Conservation (phyloP, 2,888 invertebrate genomes). For the Auanema sp. region DNA sequence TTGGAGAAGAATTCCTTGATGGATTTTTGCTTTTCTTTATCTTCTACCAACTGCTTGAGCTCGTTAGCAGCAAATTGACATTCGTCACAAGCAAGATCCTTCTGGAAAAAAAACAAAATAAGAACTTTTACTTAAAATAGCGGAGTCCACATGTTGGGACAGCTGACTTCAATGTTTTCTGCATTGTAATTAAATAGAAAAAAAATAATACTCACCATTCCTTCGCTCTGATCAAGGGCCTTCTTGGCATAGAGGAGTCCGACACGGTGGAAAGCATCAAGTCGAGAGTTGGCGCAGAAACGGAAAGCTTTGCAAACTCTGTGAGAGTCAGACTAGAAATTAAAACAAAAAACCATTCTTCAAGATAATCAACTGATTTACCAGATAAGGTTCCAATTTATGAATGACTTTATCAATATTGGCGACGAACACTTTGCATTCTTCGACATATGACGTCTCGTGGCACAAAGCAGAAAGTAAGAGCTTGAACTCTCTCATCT, state of each 20-base stretch:
- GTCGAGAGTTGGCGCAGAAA: constrained; percentile 51
- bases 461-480: constrained; percentile 42
- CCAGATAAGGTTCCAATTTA: constrained; percentile 56
- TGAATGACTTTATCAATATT: constrained; percentile 56
- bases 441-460: constrained; percentile 51
- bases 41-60: constrained; percentile 48
- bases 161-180: neutral
- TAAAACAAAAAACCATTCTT: constrained; percentile 1
- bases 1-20: constrained; percentile 42
- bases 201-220: constrained; percentile 5
- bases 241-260: constrained; percentile 50
- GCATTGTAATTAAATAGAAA: neutral
- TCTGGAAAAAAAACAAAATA: constrained; percentile 24
- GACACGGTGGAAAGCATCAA: constrained; percentile 55
- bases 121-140: neutral
- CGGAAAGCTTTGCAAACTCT: constrained; percentile 54
- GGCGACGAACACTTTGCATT: constrained; percentile 55
- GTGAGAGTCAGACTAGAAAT: constrained; percentile 46
- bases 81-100: constrained; percentile 59
- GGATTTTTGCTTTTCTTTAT: constrained; percentile 46
- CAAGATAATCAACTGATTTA: constrained; percentile 28
- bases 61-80: constrained; percentile 61
- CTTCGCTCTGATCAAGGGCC: constrained; percentile 24
- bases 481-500: constrained; percentile 55
- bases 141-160: neutral